Conservation (phyloP, 64 coral and sea anemone genomes). For the Montipora cactus region DNA sequence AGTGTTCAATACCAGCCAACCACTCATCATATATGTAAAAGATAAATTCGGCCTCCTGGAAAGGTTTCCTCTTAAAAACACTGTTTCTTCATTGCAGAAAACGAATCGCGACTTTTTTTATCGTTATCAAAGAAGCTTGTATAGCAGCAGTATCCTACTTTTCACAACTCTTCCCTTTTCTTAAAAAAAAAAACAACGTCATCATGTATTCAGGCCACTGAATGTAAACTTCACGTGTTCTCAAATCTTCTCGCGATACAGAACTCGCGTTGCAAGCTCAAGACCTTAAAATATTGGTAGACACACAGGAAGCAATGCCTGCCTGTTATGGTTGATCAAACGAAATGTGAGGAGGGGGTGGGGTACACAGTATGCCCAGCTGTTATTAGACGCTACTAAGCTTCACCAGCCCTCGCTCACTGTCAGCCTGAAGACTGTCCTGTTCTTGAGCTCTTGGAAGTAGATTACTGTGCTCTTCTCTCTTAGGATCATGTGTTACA, state of each 20-base stretch:
- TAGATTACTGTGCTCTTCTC: slow-evolving; percentile 26
- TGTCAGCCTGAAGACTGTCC: slow-evolving; percentile 89
- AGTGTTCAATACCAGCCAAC: not conserved
- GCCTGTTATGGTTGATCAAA: too few species aligned
- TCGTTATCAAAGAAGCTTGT: too few species aligned
- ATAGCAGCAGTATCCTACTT: too few species aligned
- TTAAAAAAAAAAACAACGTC: not conserved
- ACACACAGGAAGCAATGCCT: too few species aligned
- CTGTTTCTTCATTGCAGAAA: too few species aligned
- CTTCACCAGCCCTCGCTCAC: slow-evolving; percentile 93
- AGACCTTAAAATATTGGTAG: too few species aligned
- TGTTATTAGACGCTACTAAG: slow-evolving; percentile 83
- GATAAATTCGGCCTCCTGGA: not conserved
- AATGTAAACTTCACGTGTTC: too few species aligned
- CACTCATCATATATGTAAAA: not conserved
- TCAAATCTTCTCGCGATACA: not conserved
- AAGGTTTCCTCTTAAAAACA: not conserved
- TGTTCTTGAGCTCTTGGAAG: slow-evolving; percentile 21
- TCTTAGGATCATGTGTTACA: slow-evolving; percentile 4
- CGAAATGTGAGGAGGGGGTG: too few species aligned
- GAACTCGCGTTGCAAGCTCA: not conserved
- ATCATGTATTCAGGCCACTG: not conserved
- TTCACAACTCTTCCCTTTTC: too few species aligned
- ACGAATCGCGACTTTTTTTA: too few species aligned
- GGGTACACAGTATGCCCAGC: too few species aligned